Evolutionary conservation across 2,888 invertebrate genomes (phyloP), one percentile per base, ranked within the genome.

Genomic region (Stenodera caucasica): DNA sequence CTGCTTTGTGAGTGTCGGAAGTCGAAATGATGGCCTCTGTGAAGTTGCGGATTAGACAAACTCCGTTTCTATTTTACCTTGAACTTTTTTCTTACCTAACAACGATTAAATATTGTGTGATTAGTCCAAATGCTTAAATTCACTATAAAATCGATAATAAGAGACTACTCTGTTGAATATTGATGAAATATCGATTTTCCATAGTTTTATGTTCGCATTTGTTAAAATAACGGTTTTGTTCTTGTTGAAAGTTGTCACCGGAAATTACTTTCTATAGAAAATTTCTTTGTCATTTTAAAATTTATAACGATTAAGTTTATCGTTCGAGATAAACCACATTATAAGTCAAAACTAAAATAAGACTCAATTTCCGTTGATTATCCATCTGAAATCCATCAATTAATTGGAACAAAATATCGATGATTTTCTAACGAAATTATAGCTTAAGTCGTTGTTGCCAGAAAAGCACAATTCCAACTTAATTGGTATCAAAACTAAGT

Each of bases 1-100:
- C 63, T 66, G 71, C 69, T 72, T 70, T 71, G 70, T 68, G 67
- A 63, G 61, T 45, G 55, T 61, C 63, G 67, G 67, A 70, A 71
- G 69, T 70, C 62, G 69, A 60, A 51, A 65, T 67, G 63, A 67
- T 68, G 37, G 8, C 66, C 63, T 61, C 67, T 67, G 67, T 68
- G 67, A 70, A 67, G 63, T 68, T 62, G 56, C 23, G 65, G 66
- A 68, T 66, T 66, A 66, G 57, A 56, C 64, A 63, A 63, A 65
- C 60, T n/a, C n/a, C n/a, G n/a, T n/a, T n/a, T n/a, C n/a, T n/a
- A n/a, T n/a, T n/a, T n/a, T n/a, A n/a, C n/a, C n/a, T n/a, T n/a
- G n/a, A n/a, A n/a, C n/a, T n/a, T n/a, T n/a, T n/a, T n/a, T n/a
- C n/a, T n/a, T n/a, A n/a, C n/a, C n/a, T n/a, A n/a, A n/a, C n/a